phyloP scores from a whole-genome alignment of 1,140 invertebrate genomes.

The Pseudachorutes palmiensis region DNA sequence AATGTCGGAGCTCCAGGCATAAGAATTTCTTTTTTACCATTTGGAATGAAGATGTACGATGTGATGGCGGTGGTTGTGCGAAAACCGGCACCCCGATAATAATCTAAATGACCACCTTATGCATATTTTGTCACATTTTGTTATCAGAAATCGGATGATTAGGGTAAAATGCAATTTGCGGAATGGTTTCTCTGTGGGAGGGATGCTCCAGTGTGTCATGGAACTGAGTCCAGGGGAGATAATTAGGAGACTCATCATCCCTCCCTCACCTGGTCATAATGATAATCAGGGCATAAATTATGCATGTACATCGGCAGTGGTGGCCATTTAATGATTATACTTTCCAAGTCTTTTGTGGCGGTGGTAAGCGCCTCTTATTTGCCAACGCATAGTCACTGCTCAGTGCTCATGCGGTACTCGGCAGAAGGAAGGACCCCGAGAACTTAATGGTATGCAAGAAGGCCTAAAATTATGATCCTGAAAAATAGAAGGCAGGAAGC shows the following conservation, averaged over 20 bases:
- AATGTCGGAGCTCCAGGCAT: too few relatives aligned
- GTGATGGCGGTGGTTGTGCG: too few relatives aligned
- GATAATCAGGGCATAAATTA: slow-evolving; percentile 16
- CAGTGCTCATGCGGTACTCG: too few relatives aligned
- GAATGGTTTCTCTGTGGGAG: too few relatives aligned
- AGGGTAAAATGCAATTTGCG: neutral
- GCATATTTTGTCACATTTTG: neutral
- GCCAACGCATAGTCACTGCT: too few relatives aligned
- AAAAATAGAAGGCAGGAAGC: neutral
- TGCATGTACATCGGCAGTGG: slow-evolving; percentile 7
- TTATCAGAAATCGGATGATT: slow-evolving; percentile 1
- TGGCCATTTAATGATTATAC: neutral
- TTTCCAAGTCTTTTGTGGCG: neutral
- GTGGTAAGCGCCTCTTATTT: neutral
- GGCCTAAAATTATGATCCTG: neutral
- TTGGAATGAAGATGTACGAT: too few relatives aligned
- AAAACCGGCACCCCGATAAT: too few relatives aligned
- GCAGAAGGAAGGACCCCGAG: too few relatives aligned
- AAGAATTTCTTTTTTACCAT: too few relatives aligned
- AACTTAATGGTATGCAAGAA: too few relatives aligned
- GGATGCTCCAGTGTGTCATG: neutral
- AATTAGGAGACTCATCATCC: neutral
- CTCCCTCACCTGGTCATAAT: neutral
- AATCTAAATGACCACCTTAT: neutral
- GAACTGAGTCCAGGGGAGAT: neutral